Base-by-base conservation (phyloP, 1,140 invertebrate genomes). In the Apocrypta bakeri region DNA sequence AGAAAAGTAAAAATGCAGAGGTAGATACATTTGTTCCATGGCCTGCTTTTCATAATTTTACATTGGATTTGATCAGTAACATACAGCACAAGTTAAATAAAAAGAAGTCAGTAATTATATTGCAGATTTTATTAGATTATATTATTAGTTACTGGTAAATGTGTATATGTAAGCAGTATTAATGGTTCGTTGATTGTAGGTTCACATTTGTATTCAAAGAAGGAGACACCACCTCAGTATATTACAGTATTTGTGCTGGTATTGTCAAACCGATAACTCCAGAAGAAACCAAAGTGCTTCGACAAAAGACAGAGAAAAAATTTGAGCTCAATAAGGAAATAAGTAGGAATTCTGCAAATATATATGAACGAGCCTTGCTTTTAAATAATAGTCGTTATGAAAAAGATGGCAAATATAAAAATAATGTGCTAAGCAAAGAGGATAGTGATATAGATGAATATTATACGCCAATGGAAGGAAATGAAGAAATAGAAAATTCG, bases 171-270 rank as follows among this genome's bases (percentile, higher is more conserved):
- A 61, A 69, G n/a, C n/a, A n/a, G n/a, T n/a, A n/a, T n/a, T n/a
- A n/a, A n/a, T n/a, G n/a, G n/a, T n/a, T n/a, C n/a, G n/a, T n/a
- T n/a, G 25, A 11, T 73, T 87, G 87, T 84, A 93, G 92, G 76
- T 83, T 93, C 29, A 90, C 88, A 72, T 86, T 93, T 33, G 90
- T 90, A 73, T 88, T 92, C 31, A 91, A 91, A 85, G 88, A 89
- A 33, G 88, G 87, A 3, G 91, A 92, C 31, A 89, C 89, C 31
- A 89, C 87, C 69, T 89, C 88, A 17, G 87, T 92, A 29, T 89
- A 88, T 68, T 92, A 92, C 48, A 91, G 87, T 83, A 84, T 90
- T 31, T 90, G 76, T 25, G 79, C 85, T 24, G 90, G 88, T 24
- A 86, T 93, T 25, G 74, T 87, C 7, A 90, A 90, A 80, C 91